Evolutionary conservation across 2,888 invertebrate genomes (phyloP).

Genomic region (Pherbina coryleti): DNA sequence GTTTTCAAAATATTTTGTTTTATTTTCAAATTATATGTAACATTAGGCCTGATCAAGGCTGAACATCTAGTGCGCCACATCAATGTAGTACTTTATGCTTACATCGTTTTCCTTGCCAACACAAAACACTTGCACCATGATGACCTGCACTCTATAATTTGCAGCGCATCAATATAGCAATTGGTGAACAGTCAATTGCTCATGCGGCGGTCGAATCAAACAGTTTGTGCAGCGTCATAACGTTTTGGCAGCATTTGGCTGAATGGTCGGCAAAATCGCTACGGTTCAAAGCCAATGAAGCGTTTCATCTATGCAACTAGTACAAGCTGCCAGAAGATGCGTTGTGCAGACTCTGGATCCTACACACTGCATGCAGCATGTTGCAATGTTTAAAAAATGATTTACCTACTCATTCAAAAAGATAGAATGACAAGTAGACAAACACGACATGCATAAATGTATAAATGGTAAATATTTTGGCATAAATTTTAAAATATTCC

Average conservation of each 20-base stretch:
- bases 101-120: not conserved
- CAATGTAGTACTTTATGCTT: not conserved
- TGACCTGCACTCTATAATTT: not conserved
- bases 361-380: not conserved
- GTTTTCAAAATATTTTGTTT: too few relatives aligned
- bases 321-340: not conserved
- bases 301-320: too few relatives aligned
- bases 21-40: too few relatives aligned
- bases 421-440: not conserved
- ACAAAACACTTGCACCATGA: not conserved
- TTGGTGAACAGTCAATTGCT: not conserved
- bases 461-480: not conserved
- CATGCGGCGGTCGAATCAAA: not conserved
- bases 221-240: not conserved
- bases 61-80: too few relatives aligned
- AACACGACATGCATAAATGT: not conserved
- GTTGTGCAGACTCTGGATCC: not conserved
- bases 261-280: too few relatives aligned
- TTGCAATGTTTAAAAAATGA: conserved; percentile 26
- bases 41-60: too few relatives aligned
- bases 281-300: too few relatives aligned
- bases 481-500: not conserved
- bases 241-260: not conserved
- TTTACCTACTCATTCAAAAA: conserved; percentile 18
- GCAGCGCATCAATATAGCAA: not conserved